phyloP scores from a whole-genome alignment of 2,888 invertebrate species.

The Leucophora obtusa region DNA sequence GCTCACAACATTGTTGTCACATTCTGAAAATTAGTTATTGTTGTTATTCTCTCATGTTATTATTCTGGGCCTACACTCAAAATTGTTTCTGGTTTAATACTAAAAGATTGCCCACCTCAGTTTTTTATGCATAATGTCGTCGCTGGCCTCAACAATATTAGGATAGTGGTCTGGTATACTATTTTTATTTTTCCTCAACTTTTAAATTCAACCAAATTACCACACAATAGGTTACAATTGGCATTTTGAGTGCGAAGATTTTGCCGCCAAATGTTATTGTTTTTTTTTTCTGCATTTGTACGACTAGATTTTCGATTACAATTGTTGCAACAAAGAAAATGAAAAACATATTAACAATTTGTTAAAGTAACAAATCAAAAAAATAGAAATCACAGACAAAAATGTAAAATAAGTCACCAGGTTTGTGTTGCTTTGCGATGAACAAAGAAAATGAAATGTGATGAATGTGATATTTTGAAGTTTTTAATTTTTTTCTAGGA shows the following conservation, averaged over 20 bases:
- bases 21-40: no score
- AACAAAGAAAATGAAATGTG: constrained; percentile 41
- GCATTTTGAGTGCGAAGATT: constrained; percentile 61
- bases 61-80: no score
- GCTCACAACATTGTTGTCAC: no score
- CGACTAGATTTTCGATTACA: constrained; percentile 15
- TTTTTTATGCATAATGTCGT: neutral
- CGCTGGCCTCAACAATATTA: neutral
- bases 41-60: no score
- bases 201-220: constrained; percentile 50
- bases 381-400: constrained; percentile 33
- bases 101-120: neutral
- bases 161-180: constrained; percentile 16
- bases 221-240: constrained; percentile 61
- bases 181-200: neutral
- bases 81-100: no score
- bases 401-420: constrained; percentile 64
- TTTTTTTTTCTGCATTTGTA: constrained; percentile 4
- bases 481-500: constrained; percentile 37
- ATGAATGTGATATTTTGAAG: constrained; percentile 50
- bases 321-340: constrained; percentile 13
- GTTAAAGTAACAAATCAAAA: constrained; percentile 57
- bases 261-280: constrained; percentile 60
- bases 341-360: constrained; percentile 58
- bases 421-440: constrained; percentile 41